phyloP scores from a whole-genome alignment of 2,113 vertebrate species.

The Clarias magur region DNA sequence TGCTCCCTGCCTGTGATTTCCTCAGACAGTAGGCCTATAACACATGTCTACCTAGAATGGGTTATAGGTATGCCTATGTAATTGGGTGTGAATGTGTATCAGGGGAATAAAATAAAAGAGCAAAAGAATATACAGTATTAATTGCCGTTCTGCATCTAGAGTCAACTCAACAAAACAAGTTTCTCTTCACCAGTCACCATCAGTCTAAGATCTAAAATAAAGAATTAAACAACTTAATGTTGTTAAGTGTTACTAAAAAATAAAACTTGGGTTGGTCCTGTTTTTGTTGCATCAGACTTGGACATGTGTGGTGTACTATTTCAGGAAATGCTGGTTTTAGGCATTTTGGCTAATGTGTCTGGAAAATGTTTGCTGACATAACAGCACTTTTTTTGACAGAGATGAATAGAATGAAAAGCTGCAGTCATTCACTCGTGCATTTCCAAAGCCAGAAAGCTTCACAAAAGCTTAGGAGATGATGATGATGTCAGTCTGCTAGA shows the following conservation, averaged over 20 bases:
- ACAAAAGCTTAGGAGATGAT: slow-evolving; percentile 6
- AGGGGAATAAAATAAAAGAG: neutral
- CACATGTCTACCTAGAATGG: slow-evolving; percentile 18
- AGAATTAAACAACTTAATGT: neutral
- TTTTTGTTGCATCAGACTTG: slow-evolving; percentile 32
- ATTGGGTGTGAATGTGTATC: slow-evolving; percentile 22
- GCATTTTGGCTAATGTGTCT: slow-evolving; percentile 38
- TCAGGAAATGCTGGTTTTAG: slow-evolving; percentile 40
- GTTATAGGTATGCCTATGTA: neutral
- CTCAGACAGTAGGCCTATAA: slow-evolving; percentile 32
- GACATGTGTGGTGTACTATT: slow-evolving; percentile 6
- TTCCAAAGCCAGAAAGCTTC: slow-evolving; percentile 26
- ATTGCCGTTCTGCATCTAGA: neutral
- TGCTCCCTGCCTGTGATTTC: slow-evolving; percentile 23
- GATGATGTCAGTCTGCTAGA: neutral
- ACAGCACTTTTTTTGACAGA: slow-evolving; percentile 24
- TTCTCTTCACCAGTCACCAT: neutral
- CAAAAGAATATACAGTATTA: neutral
- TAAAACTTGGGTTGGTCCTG: neutral
- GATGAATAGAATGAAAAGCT: slow-evolving; percentile 19
- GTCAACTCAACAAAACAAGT: neutral
- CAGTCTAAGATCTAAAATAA: neutral
- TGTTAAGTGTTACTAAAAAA: neutral
- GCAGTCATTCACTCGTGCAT: slow-evolving; percentile 31
- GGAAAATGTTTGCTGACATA: slow-evolving; percentile 52